A percentile compares a stretch with the other conserved stretches of the same genome.
Evolutionary conservation across 2,888 invertebrate species (phyloP).

Genomic region (Mythimna pallens): DNA sequence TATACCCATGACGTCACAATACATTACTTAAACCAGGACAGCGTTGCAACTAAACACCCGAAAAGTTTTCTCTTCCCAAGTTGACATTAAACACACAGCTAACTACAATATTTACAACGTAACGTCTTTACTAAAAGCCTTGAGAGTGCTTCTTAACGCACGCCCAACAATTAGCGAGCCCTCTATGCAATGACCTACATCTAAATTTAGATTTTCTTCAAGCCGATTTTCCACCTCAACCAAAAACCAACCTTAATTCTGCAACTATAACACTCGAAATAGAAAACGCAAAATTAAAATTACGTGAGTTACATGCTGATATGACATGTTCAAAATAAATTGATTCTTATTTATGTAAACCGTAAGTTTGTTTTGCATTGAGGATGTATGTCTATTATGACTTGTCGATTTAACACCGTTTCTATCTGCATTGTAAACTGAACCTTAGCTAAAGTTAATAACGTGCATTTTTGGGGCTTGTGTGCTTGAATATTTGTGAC

Average conservation of each 20-base stretch:
- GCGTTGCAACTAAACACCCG: constrained; percentile 37
- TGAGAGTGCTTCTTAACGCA: constrained; percentile 73
- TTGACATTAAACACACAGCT: constrained; percentile 55
- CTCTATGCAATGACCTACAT: constrained; percentile 76
- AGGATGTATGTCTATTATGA: constrained; percentile 34
- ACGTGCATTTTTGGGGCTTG: constrained; percentile 32
- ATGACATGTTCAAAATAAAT: constrained; percentile 44
- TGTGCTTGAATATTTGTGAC: constrained; percentile 59
- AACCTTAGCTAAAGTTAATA: constrained; percentile 17
- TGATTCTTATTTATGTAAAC: constrained; percentile 56
- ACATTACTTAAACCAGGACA: constrained; percentile 41
- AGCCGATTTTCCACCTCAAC: constrained; percentile 24
- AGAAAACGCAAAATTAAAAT: constrained; percentile 23
- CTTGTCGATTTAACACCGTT: constrained; percentile 63
- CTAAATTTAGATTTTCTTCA: constrained; percentile 73
- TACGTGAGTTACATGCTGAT: constrained; percentile 45
- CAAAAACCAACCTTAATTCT: constrained; percentile 21
- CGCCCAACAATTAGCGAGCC: constrained; percentile 74
- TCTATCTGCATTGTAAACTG: constrained; percentile 21
- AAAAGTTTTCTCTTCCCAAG: constrained; percentile 45
- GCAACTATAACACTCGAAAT: constrained; percentile 21
- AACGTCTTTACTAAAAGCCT: constrained; percentile 68
- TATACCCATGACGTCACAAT: not conserved
- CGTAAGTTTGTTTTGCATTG: constrained; percentile 59
- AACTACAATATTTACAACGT: constrained; percentile 64